These are phyloP conservation scores for Monopterus albus DNA, from an alignment of 2,113 vertebrate genomes.

Conservation along the genomic window DNA sequence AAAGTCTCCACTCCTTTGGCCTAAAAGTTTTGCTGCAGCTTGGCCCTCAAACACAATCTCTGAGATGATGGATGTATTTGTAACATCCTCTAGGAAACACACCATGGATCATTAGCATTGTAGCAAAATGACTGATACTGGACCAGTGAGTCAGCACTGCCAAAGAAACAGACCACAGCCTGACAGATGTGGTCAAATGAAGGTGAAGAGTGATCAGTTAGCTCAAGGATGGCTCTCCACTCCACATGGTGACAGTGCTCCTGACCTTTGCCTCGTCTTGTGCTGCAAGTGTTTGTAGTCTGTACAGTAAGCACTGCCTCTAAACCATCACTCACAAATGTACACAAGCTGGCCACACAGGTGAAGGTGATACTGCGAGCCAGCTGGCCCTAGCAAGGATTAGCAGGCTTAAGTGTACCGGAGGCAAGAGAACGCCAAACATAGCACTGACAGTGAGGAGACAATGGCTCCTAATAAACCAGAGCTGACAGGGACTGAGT, in stretches of 20 bases:
- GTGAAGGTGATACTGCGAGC: conserved; percentile 70
- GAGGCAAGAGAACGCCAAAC: conserved; percentile 78
- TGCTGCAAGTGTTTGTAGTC: conserved; percentile 35
- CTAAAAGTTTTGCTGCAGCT: conserved; percentile 3
- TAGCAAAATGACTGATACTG: conserved; percentile 63
- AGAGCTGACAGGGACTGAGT: conserved; percentile 58
- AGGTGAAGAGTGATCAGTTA: background rate
- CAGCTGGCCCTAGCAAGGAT: conserved; percentile 75
- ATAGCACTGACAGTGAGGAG: conserved; percentile 68
- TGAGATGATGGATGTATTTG: conserved; percentile 45
- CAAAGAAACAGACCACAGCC: conserved; percentile 13
- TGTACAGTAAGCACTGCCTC: conserved; percentile 46
- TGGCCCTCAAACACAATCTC: conserved; percentile 23
- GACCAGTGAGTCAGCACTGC: conserved; percentile 25
- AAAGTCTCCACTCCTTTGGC: background rate
- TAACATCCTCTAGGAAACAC: conserved; percentile 30
- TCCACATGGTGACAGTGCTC: conserved; percentile 10
- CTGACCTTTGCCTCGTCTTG: conserved; percentile 24
- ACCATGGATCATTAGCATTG: conserved; percentile 67
- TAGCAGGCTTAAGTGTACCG: conserved; percentile 84
- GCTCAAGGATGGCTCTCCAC: conserved; percentile 14
- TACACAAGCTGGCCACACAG: conserved; percentile 69
- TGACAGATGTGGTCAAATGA: conserved; percentile 42
- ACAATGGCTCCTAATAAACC: conserved; percentile 74
- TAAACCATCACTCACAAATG: conserved; percentile 67